Evolutionary conservation across 2,888 invertebrate species (phyloP).

Genomic region (Zygaena filipendulae): DNA sequence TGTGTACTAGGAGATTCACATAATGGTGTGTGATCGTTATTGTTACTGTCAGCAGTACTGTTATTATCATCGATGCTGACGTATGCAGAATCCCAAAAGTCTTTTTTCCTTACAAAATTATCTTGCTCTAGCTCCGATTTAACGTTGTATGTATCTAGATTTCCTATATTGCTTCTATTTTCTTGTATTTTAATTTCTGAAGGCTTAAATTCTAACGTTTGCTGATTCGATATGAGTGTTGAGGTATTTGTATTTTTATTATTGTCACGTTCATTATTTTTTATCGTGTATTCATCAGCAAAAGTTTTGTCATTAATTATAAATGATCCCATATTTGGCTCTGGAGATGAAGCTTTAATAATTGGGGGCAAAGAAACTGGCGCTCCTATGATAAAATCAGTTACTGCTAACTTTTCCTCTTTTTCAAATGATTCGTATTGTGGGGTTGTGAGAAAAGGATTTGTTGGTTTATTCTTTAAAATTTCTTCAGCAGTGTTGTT

Average conservation of each 20-base stretch:
- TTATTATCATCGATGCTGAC: slow-evolving; percentile 63
- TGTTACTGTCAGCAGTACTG: slow-evolving; percentile 50
- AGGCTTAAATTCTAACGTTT: too few species aligned
- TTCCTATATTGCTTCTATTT: slow-evolving; percentile 22
- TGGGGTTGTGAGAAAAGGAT: slow-evolving; percentile 46
- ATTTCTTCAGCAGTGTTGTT: slow-evolving; percentile 26
- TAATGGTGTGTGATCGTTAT: slow-evolving; percentile 33
- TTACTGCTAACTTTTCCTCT: slow-evolving; percentile 26
- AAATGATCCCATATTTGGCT: slow-evolving; percentile 35
- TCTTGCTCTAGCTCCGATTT: slow-evolving; percentile 14
- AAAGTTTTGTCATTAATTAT: slow-evolving; percentile 14
- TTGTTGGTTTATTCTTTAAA: slow-evolving; percentile 39
- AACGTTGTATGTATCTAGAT: slow-evolving; percentile 24
- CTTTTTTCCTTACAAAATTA: slow-evolving; percentile 42
- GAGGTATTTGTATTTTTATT: slow-evolving; percentile 18
- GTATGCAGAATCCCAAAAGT: slow-evolving; percentile 64
- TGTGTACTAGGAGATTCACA: slow-evolving; percentile 32
- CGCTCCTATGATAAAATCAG: slow-evolving; percentile 63
- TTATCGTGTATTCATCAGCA: slow-evolving; percentile 24
- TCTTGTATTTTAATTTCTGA: slow-evolving; percentile 11
- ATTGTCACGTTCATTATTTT: slow-evolving; percentile 28
- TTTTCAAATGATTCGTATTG: slow-evolving; percentile 21
- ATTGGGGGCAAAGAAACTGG: slow-evolving; percentile 58
- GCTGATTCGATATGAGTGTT: slow-evolving; percentile 25
- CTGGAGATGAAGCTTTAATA: slow-evolving; percentile 37